A percentile compares a stretch with the other conserved stretches of the same genome.
phyloP scores from a whole-genome alignment of 2,888 invertebrate genomes.

The Melikaiella ostensackeni region DNA sequence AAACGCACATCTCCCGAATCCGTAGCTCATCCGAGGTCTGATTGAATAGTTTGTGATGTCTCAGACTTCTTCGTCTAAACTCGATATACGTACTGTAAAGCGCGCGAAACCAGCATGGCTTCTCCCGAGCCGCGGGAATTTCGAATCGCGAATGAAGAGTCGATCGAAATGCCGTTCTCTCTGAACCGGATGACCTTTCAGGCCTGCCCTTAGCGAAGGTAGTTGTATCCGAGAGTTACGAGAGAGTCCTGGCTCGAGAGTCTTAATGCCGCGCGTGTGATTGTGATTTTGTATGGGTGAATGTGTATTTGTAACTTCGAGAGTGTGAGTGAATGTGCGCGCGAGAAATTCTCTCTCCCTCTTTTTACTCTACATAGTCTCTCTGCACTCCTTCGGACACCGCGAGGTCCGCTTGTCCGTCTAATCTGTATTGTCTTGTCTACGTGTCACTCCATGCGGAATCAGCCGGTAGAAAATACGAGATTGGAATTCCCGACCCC shows the following conservation, averaged over 20 bases:
- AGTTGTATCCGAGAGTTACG: conserved; percentile 28
- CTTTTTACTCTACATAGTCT: conserved; percentile 33
- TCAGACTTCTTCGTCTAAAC: conserved; percentile 45
- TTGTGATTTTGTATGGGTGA: conserved; percentile 48
- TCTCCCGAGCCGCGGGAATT: conserved; percentile 50
- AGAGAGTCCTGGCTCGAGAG: conserved; percentile 48
- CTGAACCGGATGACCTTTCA: conserved; percentile 33
- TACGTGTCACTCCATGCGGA: conserved; percentile 24
- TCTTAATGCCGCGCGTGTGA: conserved; percentile 32
- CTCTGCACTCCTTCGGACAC: conserved; percentile 39
- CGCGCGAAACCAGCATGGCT: conserved; percentile 54
- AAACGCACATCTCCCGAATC: conserved; percentile 22
- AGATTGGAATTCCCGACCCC: background rate
- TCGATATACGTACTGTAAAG: conserved; percentile 67
- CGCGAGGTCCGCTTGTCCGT: conserved; percentile 66
- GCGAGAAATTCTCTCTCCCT: conserved; percentile 31
- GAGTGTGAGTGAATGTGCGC: conserved; percentile 12
- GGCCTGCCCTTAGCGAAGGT: conserved; percentile 19
- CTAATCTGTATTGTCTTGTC: conserved; percentile 66
- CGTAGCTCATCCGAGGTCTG: conserved; percentile 9
- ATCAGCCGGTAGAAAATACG: conserved; percentile 19
- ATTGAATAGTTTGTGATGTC: conserved; percentile 18
- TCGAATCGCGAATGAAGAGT: conserved; percentile 45
- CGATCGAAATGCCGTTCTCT: conserved; percentile 33
- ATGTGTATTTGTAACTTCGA: conserved; percentile 47